Conservation (phyloP, 2,113 vertebrate genomes). For the Trinectes maculatus region DNA sequence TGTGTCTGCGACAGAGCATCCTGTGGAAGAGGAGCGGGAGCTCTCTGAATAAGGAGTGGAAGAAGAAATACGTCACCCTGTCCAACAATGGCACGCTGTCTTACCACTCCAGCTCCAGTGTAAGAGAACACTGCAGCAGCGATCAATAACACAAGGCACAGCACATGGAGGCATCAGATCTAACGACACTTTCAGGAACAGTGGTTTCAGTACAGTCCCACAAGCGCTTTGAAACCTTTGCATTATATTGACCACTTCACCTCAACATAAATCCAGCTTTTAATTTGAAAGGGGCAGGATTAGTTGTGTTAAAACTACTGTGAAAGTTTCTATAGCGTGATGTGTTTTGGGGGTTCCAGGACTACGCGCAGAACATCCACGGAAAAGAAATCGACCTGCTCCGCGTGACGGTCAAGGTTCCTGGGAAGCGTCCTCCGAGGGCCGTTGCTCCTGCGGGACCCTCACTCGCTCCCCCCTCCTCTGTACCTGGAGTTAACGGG, state of each 20-base stretch:
- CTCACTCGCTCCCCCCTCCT: constrained; percentile 70
- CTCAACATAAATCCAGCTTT: neutral
- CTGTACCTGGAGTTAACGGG: constrained; percentile 87
- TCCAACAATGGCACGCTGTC: constrained; percentile 91
- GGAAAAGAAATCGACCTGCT: constrained; percentile 96
- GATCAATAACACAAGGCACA: constrained; percentile 42
- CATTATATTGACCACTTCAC: neutral
- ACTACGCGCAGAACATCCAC: constrained; percentile 91
- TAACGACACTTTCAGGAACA: neutral
- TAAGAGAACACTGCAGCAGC: constrained; percentile 75
- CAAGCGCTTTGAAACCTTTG: neutral
- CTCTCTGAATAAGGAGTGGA: constrained; percentile 98
- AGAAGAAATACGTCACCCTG: constrained; percentile 96
- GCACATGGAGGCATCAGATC: constrained; percentile 3
- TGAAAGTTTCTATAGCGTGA: neutral
- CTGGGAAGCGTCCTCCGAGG: constrained; percentile 92
- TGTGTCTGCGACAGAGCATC: constrained; percentile 84
- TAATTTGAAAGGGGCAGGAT: neutral
- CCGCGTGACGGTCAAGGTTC: constrained; percentile 95
- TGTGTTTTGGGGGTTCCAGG: constrained; percentile 71
- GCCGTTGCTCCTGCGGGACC: constrained; percentile 88
- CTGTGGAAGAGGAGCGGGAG: constrained; percentile 94
- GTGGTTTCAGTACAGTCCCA: neutral
- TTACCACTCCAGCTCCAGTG: constrained; percentile 93
- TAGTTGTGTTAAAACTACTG: too few relatives aligned